These are phyloP conservation scores for Lepas anatifera DNA, from an alignment of 2,888 invertebrate species.

Conservation along the genomic window DNA sequence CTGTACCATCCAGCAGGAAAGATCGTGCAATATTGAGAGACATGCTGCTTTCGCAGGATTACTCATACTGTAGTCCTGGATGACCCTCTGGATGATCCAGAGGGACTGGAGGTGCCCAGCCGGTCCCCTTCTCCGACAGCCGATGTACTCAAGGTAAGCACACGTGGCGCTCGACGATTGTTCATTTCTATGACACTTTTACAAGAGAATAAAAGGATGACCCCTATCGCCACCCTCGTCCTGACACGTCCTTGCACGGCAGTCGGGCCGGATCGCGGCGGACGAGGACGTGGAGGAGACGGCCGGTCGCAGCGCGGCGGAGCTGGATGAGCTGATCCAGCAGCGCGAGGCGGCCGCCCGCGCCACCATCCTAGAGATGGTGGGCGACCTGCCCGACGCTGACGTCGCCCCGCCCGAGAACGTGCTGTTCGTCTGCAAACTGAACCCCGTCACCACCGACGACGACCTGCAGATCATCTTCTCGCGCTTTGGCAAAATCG, in stretches of 20 bases:
- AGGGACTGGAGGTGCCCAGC: constrained; percentile 59
- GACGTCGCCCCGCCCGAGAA: constrained; percentile 98
- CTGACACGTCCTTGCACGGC: no score
- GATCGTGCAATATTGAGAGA: no score
- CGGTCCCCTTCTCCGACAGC: constrained; percentile 79
- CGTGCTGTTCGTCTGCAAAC: constrained; percentile 95
- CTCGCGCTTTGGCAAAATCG: constrained; percentile 45
- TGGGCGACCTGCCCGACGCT: constrained; percentile 93
- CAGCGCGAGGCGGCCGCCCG: constrained; percentile 90
- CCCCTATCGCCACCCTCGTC: no score
- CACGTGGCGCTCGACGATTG: no score
- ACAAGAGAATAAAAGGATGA: no score
- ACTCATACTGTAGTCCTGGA: constrained; percentile 92
- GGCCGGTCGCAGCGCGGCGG: constrained; percentile 66
- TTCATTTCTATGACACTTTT: no score
- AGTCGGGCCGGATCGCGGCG: constrained; percentile 65
- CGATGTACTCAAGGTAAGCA: constrained; percentile 43
- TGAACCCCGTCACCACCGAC: constrained; percentile 95
- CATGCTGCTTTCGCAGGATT: constrained; percentile 39
- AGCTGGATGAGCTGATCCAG: constrained; percentile 74
- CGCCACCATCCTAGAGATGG: constrained; percentile 95
- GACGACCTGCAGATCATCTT: constrained; percentile 97
- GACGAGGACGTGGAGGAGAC: constrained; percentile 89
- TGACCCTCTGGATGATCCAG: constrained; percentile 89
- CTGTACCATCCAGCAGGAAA: no score